Evolutionary conservation across 2,888 invertebrate species (phyloP).

Genomic region (Andricus curvator): DNA sequence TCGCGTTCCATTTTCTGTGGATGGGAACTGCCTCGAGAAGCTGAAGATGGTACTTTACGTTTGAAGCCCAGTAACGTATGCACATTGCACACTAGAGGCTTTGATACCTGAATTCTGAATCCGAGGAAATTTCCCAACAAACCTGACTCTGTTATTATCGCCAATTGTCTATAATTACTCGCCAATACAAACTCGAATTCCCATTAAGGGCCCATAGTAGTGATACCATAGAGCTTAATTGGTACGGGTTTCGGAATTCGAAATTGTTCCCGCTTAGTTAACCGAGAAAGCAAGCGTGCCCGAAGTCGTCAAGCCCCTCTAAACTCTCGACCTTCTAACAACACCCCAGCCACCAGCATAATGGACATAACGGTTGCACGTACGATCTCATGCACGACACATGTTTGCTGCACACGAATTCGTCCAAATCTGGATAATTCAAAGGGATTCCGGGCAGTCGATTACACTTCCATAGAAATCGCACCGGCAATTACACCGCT

Average conservation of each 20-base stretch:
- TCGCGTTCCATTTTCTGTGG: constrained; percentile 33
- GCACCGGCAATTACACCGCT: constrained; percentile 27
- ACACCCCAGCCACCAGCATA: background rate
- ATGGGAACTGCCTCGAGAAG: constrained; percentile 19
- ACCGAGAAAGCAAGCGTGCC: constrained; percentile 49
- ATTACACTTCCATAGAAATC: constrained; percentile 41
- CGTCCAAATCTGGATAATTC: constrained; percentile 38
- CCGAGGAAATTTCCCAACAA: constrained; percentile 53
- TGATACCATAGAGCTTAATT: constrained; percentile 46
- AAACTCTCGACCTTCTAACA: constrained; percentile 15
- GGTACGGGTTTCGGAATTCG: constrained; percentile 53
- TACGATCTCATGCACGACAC: constrained; percentile 24
- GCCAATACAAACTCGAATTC: constrained; percentile 57
- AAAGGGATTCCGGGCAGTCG: constrained; percentile 49
- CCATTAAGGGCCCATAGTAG: constrained; percentile 44
- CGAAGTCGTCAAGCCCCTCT: constrained; percentile 49
- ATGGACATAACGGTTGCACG: constrained; percentile 8
- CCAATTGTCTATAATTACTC: constrained; percentile 65
- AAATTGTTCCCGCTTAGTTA: constrained; percentile 59
- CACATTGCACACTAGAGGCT: constrained; percentile 1
- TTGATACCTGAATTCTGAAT: constrained; percentile 14
- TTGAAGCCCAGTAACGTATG: constrained; percentile 1
- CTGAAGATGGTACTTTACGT: background rate
- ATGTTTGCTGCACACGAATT: constrained; percentile 30
- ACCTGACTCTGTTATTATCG: constrained; percentile 66